Conservation (phyloP, 2,797 vertebrate species). For the Melanogrammus aeglefinus region DNA sequence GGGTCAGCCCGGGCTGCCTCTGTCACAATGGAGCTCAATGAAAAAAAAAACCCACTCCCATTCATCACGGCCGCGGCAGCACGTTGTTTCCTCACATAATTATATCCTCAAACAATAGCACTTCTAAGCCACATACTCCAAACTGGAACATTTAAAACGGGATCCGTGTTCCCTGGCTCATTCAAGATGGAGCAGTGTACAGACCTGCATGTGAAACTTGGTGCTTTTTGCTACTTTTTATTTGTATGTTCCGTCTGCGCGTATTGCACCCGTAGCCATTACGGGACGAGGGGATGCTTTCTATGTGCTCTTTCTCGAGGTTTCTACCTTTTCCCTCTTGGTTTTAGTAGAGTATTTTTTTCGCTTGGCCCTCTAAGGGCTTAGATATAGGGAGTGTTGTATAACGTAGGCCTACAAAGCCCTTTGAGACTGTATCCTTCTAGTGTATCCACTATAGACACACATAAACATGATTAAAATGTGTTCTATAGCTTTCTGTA, state of each 20-base stretch:
- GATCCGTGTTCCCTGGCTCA: not conserved
- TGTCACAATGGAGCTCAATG: conserved; percentile 45
- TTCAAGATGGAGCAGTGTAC: not conserved
- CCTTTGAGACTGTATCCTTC: not conserved
- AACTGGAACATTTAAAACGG: conserved; percentile 7
- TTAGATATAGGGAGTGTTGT: not conserved
- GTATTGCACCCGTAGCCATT: not conserved
- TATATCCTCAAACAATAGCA: conserved; percentile 65
- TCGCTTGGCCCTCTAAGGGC: not conserved
- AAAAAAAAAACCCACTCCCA: conserved; percentile 55
- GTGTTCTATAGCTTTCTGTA: not conserved
- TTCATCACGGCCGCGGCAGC: conserved; percentile 65
- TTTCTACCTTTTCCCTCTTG: conserved; percentile 1
- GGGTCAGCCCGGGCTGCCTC: conserved; percentile 61
- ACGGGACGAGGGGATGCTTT: not conserved
- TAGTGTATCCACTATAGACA: not conserved
- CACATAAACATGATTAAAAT: conserved; percentile 3
- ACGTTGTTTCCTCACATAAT: conserved; percentile 66
- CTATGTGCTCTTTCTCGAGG: not conserved
- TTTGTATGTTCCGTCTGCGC: not conserved
- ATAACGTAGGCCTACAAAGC: not conserved
- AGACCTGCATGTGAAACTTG: not conserved
- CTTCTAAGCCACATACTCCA: conserved; percentile 45
- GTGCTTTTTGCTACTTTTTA: not conserved
- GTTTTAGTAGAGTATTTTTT: not conserved